Conservation (phyloP, 2,888 invertebrate genomes). For the Alloplasta piceator region DNA sequence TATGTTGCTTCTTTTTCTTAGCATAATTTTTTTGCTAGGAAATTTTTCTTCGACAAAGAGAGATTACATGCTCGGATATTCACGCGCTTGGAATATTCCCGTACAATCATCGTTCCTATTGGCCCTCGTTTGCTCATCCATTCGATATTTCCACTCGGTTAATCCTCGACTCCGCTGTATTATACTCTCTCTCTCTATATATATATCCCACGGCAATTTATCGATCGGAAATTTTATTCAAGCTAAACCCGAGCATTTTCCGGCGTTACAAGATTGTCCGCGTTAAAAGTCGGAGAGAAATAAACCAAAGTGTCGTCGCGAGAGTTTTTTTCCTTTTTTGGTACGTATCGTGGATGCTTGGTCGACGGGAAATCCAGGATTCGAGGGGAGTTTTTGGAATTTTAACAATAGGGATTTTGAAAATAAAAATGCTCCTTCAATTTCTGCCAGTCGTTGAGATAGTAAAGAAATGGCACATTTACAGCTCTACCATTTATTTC, state of each 20-base stretch:
- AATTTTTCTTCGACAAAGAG: neutral
- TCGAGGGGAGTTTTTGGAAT: too few relatives aligned
- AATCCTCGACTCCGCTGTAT: neutral
- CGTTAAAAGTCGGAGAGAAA: neutral
- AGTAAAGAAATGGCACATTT: too few relatives aligned
- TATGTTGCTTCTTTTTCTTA: too few relatives aligned
- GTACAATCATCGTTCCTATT: conserved; percentile 15
- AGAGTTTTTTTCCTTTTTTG: too few relatives aligned
- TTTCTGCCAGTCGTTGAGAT: too few relatives aligned
- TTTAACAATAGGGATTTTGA: too few relatives aligned
- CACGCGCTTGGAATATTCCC: neutral
- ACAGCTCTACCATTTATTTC: too few relatives aligned
- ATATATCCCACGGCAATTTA: conserved; percentile 11
- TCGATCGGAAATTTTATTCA: conserved; percentile 32
- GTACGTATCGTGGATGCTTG: too few relatives aligned
- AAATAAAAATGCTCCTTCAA: too few relatives aligned
- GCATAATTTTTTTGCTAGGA: too few relatives aligned
- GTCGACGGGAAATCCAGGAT: too few relatives aligned
- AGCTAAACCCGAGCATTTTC: neutral
- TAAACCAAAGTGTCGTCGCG: conserved; percentile 8
- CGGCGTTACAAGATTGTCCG: neutral
- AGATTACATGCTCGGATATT: neutral
- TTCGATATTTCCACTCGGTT: conserved; percentile 37
- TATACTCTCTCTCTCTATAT: neutral
- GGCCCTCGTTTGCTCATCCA: conserved; percentile 33